Conservation (phyloP, 2,113 vertebrate species). For the Dinomys branickii region DNA sequence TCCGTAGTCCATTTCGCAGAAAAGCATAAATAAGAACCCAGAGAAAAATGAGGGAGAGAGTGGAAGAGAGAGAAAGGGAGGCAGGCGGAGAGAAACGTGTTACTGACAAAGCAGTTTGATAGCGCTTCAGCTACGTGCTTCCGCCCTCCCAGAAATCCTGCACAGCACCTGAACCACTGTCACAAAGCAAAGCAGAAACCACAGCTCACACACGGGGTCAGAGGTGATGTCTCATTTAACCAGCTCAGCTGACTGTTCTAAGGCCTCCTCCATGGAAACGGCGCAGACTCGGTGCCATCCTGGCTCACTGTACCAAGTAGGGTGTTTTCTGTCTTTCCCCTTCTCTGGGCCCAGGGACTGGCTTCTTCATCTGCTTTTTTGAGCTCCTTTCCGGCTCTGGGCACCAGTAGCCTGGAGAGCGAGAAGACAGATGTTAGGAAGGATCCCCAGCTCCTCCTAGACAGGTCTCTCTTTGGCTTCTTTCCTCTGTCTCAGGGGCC, state of each 20-base stretch:
- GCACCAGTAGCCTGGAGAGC: neutral
- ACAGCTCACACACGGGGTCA: neutral
- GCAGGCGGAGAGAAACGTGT: neutral
- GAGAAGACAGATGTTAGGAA: neutral
- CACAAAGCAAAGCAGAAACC: neutral
- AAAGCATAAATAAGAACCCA: neutral
- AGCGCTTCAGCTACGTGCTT: neutral
- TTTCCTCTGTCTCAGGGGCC: neutral
- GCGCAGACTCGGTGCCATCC: too few species aligned
- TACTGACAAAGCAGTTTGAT: neutral
- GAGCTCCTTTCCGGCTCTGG: neutral
- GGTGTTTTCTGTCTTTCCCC: neutral
- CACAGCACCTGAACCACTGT: neutral
- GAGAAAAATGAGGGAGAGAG: neutral
- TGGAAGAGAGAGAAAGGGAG: neutral
- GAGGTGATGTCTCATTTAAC: neutral
- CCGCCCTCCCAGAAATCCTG: neutral
- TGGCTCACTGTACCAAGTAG: neutral
- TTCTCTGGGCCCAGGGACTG: neutral
- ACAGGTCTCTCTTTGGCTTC: neutral
- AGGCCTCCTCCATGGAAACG: neutral
- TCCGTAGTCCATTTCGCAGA: neutral
- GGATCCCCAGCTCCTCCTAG: neutral
- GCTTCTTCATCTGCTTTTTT: neutral
- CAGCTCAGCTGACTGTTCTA: neutral